Percentiles rank a stretch among this genome's conserved stretches.
phyloP scores from a whole-genome alignment of 2,797 vertebrate species.

The Catharus ustulatus region DNA sequence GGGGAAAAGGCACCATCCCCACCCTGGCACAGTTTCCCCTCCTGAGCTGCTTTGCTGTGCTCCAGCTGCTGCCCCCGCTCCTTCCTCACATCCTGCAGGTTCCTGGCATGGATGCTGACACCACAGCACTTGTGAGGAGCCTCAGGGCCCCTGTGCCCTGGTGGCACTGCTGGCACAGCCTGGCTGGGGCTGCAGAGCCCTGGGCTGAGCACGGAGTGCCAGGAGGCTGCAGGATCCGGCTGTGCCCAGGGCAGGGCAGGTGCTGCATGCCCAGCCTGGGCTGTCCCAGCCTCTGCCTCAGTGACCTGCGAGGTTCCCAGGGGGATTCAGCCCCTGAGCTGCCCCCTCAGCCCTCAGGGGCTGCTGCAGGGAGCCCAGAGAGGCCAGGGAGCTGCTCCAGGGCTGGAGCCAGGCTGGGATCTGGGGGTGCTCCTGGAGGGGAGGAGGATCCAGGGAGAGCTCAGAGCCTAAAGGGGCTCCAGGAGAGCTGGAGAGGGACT shows the following conservation, averaged over 20 bases:
- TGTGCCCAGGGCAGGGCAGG: fast-evolving
- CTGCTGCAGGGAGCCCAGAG: background rate
- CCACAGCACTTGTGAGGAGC: fast-evolving
- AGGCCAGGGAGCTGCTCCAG: background rate
- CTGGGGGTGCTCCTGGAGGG: too few relatives aligned
- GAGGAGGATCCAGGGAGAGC: too few relatives aligned
- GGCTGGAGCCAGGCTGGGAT: background rate
- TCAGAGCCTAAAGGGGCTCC: background rate
- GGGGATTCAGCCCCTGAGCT: background rate
- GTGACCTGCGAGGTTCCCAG: background rate
- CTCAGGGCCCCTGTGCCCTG: fast-evolving
- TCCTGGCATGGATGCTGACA: background rate
- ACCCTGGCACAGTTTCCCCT: background rate
- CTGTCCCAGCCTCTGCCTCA: background rate
- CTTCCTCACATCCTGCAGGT: background rate
- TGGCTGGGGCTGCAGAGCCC: background rate
- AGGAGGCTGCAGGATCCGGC: background rate
- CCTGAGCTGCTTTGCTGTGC: background rate
- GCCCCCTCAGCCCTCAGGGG: background rate
- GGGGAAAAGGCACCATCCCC: background rate
- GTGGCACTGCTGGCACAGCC: background rate
- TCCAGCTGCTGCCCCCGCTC: background rate
- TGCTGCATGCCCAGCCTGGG: background rate
- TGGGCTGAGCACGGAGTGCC: fast-evolving
- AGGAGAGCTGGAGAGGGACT: too few relatives aligned